phyloP scores from a whole-genome alignment of 2,113 vertebrate species.

The Nycticryphes semicollaris region DNA sequence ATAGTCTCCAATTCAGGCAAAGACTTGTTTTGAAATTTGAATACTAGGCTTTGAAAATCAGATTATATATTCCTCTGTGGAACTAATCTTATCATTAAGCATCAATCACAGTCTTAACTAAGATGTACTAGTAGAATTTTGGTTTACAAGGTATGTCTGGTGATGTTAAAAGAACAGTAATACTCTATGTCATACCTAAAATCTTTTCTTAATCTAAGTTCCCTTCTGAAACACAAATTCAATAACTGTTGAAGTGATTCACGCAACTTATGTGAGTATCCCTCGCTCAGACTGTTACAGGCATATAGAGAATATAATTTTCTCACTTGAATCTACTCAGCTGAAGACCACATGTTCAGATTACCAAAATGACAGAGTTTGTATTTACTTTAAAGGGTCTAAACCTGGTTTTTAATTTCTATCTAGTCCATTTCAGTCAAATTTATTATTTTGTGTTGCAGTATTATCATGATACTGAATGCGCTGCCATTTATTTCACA shows the following conservation, averaged over 20 bases:
- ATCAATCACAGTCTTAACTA: neutral
- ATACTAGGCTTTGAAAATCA: neutral
- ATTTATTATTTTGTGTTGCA: neutral
- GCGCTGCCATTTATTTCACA: neutral
- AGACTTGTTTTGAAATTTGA: neutral
- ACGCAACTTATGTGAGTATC: neutral
- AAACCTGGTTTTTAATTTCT: neutral
- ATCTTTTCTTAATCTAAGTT: neutral
- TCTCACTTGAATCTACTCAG: neutral
- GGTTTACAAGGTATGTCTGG: neutral
- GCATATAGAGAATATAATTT: neutral
- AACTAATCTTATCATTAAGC: neutral
- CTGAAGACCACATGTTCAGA: neutral
- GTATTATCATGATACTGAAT: neutral
- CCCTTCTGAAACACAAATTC: constrained; percentile 19
- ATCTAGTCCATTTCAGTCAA: neutral
- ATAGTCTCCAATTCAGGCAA: neutral
- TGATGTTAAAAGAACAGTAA: neutral
- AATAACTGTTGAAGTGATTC: neutral
- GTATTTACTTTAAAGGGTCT: neutral
- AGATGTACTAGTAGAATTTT: neutral
- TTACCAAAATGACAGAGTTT: neutral
- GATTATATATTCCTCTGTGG: neutral
- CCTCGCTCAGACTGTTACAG: neutral
- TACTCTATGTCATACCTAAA: neutral